Base-by-base conservation (phyloP, 1,140 invertebrate genomes). In the Drosophila subpulchrella region DNA sequence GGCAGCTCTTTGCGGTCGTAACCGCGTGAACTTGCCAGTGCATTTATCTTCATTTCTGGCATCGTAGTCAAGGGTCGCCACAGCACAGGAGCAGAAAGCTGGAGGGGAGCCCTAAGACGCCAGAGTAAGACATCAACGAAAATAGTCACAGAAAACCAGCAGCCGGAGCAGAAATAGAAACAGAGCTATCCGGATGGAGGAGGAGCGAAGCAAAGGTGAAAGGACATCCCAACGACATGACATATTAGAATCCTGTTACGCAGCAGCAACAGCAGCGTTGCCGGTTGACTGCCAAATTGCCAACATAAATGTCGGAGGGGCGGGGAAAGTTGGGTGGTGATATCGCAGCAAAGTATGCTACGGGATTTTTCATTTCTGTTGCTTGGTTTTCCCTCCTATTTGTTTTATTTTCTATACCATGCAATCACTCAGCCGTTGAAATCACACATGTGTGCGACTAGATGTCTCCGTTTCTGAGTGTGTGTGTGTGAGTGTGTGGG, bases 241-340 rank as follows among this genome's bases (percentile, higher is more conserved):
- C 83, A 86, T 86, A 86, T 86, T 86, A 86, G 83, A 86, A 86
- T 86, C 83, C 83, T 88, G 83, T 88, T 86, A 86, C 83, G 85
- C 75, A 78, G 61, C 51, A 58, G 62, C 72, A 71, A 44, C 54
- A 51, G 63, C 56, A 71, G 51, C 68, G 55, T 77, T 75, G 79
- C 80, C 51, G 77, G 65, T 78, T 88, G 84, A 88, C 84, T 88
- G 85, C 84, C 85, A 88, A 88, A 88, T 88, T 88, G 84, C 84
- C 84, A 89, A 84, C 84, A 88, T 88, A 88, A 88, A 88, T 88
- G 84, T 88, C 84, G 77, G 41, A 32, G 41, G 60, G 36, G 3
- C 3, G 57, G 36, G 55, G 50, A 58, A 44, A 41, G 54, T 48
- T 46, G 50, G 46, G 56, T 48, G 15, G 39, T 44, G 32, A 34